Evolutionary conservation across 2,113 vertebrate species (phyloP).

Genomic region (Raja brachyura): DNA sequence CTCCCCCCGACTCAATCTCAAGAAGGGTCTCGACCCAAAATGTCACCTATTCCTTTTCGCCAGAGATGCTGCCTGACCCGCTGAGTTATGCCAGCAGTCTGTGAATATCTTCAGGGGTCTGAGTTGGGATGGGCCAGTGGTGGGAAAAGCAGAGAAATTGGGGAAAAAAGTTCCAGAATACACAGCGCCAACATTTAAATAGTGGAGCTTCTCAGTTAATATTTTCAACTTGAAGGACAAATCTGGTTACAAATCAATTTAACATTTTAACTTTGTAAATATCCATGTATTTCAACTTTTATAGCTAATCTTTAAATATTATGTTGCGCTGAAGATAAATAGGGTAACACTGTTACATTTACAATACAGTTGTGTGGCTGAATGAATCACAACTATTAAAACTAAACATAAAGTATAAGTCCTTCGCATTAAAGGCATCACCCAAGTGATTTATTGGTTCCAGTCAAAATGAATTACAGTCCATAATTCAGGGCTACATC

Average conservation of each 20-base stretch:
- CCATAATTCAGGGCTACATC: slow-evolving; percentile 49
- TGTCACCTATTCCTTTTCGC: too few relatives aligned
- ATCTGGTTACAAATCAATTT: not conserved
- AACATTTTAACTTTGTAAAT: not conserved
- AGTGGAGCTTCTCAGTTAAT: not conserved
- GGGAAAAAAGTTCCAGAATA: not conserved
- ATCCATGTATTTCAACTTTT: not conserved
- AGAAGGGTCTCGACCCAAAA: too few relatives aligned
- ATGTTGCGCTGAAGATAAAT: not conserved
- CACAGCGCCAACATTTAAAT: not conserved
- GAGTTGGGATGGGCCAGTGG: too few relatives aligned
- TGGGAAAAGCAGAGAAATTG: not conserved
- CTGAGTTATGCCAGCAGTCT: too few relatives aligned
- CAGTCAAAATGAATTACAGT: slow-evolving; percentile 54
- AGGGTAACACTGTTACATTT: slow-evolving; percentile 20
- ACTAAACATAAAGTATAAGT: slow-evolving; percentile 42
- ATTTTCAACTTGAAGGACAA: not conserved
- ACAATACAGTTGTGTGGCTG: not conserved
- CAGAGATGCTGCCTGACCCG: too few relatives aligned
- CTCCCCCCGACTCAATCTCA: too few relatives aligned
- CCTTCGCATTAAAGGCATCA: slow-evolving; percentile 49
- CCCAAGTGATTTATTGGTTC: slow-evolving; percentile 52
- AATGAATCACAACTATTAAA: slow-evolving; percentile 40
- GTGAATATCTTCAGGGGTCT: too few relatives aligned
- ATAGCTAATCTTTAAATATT: not conserved